Conservation (phyloP, 2,797 vertebrate genomes). For the Vespertilio murinus region DNA sequence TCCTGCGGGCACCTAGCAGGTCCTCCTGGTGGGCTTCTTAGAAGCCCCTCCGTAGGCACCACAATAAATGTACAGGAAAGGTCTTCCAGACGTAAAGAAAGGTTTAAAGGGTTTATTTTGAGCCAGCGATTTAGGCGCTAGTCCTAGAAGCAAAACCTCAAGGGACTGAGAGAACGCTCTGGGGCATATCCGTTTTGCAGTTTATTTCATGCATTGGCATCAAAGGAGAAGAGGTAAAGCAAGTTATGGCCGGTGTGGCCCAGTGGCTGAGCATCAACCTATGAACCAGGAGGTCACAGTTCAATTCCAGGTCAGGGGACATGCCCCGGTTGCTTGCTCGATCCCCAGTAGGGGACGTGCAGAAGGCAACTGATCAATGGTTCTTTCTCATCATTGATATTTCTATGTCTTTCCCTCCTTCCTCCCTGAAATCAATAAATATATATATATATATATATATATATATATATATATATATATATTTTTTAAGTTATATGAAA, state of each 20-base stretch:
- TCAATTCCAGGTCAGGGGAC: too few species aligned
- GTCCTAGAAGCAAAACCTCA: neutral
- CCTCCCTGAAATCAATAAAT: too few species aligned
- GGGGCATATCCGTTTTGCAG: neutral
- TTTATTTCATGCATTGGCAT: neutral
- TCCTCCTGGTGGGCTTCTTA: neutral
- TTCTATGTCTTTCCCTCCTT: too few species aligned
- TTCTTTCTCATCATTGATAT: too few species aligned
- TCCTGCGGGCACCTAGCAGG: neutral
- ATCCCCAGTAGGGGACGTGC: too few species aligned
- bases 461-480: too few species aligned
- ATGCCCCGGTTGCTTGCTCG: too few species aligned
- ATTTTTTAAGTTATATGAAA: neutral
- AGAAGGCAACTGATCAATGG: too few species aligned
- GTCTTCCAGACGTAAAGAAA: neutral
- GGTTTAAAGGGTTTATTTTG: neutral
- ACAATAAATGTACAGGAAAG: neutral
- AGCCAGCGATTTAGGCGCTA: neutral
- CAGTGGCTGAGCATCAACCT: too few species aligned
- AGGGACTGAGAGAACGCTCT: neutral
- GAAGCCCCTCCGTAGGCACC: neutral
- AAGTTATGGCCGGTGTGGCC: neutral
- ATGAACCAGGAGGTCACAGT: too few species aligned
- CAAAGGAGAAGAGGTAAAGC: neutral
- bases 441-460: too few species aligned